Evolutionary conservation across 1,140 invertebrate genomes (phyloP).

Genomic region (Drosophila burlai): DNA sequence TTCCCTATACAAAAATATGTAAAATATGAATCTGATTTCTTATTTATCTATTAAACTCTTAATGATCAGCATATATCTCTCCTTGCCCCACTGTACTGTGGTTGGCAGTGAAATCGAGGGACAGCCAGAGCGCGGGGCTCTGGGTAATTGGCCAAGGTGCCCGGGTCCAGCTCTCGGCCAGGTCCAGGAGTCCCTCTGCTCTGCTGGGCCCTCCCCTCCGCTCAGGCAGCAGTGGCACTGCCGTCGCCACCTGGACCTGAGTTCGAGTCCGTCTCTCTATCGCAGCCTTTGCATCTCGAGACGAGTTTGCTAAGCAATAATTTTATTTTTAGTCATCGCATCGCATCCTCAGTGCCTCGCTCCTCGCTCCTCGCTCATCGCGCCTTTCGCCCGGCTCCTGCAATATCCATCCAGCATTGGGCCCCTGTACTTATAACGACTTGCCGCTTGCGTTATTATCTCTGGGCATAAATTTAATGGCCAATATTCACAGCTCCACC

Average conservation of each 20-base stretch:
- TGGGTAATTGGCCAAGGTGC: constrained; percentile 59
- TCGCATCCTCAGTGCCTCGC: constrained; percentile 42
- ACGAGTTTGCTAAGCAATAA: constrained; percentile 79
- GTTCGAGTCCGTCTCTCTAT: constrained; percentile 50
- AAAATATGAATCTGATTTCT: background rate
- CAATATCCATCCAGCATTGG: constrained; percentile 31
- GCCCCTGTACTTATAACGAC: constrained; percentile 71
- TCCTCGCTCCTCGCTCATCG: constrained; percentile 35
- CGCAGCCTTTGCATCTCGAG: constrained; percentile 73
- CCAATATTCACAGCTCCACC: constrained; percentile 83
- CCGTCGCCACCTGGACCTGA: constrained; percentile 45
- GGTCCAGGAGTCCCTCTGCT: constrained; percentile 6
- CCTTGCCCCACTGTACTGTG: constrained; percentile 19
- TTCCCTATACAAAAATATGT: background rate
- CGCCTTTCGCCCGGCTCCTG: constrained; percentile 16
- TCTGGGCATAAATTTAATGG: constrained; percentile 82
- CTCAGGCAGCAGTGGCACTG: constrained; percentile 19
- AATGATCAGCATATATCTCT: background rate
- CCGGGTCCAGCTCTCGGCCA: constrained; percentile 37
- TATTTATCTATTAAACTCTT: too few species aligned
- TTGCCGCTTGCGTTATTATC: constrained; percentile 83
- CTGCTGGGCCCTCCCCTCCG: background rate
- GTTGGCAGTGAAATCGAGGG: background rate
- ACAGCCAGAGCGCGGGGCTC: constrained; percentile 14
- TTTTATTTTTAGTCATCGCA: constrained; percentile 79